A percentile compares a stretch with the other conserved stretches of the same genome.
These are phyloP conservation scores for Rhyacichthys aspro DNA, from an alignment of 2,797 vertebrate genomes.

Conservation along the genomic window DNA sequence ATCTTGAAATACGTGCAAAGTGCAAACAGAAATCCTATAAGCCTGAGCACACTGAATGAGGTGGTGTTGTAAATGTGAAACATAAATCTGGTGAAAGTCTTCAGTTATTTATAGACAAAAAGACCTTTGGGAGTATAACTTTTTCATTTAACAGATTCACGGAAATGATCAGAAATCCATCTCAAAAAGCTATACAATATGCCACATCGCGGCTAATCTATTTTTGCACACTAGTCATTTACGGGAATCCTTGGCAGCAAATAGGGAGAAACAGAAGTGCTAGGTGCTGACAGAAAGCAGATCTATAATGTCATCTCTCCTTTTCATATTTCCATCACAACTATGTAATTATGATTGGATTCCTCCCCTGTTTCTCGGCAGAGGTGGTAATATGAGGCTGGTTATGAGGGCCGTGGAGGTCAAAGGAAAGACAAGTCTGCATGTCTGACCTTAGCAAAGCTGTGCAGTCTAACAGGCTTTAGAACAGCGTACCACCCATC, in stretches of 20 bases:
- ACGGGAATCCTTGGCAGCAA: slow-evolving; percentile 71
- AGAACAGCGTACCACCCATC: slow-evolving; percentile 18
- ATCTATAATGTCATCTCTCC: slow-evolving; percentile 77
- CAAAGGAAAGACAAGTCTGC: slow-evolving; percentile 74
- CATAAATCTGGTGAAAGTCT: neutral
- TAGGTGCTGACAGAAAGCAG: slow-evolving; percentile 67
- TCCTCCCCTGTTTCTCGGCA: slow-evolving; percentile 75
- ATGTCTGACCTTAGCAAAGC: slow-evolving; percentile 56
- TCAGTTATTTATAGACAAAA: slow-evolving; percentile 1
- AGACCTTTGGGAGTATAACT: neutral
- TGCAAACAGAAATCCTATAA: no score
- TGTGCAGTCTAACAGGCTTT: slow-evolving; percentile 34
- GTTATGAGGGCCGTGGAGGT: slow-evolving; percentile 67
- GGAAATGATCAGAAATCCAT: slow-evolving; percentile 48
- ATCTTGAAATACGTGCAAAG: no score
- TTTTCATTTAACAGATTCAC: slow-evolving; percentile 29
- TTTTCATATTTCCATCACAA: slow-evolving; percentile 77
- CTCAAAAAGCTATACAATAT: slow-evolving; percentile 31
- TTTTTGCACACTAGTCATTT: slow-evolving; percentile 69
- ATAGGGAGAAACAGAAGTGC: slow-evolving; percentile 64
- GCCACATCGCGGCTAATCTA: slow-evolving; percentile 52
- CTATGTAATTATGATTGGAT: slow-evolving; percentile 81
- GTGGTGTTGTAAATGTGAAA: neutral
- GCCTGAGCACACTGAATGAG: neutral
- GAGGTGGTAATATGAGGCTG: slow-evolving; percentile 75